A percentile compares a stretch with the other conserved stretches of the same genome.
Evolutionary conservation across 2,797 vertebrate species (phyloP).

Genomic region (Lepilemur septentrionalis): DNA sequence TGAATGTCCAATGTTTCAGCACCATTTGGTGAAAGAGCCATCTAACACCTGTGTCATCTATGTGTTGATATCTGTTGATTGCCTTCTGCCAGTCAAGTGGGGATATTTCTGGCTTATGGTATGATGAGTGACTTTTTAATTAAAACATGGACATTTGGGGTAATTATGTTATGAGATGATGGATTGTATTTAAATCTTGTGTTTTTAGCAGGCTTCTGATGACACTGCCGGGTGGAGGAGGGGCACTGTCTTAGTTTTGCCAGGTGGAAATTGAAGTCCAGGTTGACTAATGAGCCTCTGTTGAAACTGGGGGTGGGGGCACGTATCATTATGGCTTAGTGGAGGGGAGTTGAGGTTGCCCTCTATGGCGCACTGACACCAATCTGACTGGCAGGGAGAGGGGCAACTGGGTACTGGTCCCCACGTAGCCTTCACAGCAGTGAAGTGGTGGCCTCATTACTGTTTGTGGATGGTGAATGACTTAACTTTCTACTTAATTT

Average conservation of each 20-base stretch:
- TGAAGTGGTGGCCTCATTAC: not conserved
- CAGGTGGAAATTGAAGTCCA: not conserved
- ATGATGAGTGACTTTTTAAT: not conserved
- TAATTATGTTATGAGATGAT: not conserved
- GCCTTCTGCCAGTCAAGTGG: not conserved
- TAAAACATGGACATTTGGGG: not conserved
- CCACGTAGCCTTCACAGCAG: not conserved
- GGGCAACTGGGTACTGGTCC: fast-evolving
- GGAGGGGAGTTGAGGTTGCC: not conserved
- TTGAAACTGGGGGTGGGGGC: not conserved
- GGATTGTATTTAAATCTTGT: not conserved
- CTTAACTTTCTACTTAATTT: not conserved
- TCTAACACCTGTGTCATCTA: not conserved
- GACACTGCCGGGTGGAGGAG: fast-evolving
- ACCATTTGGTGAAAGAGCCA: not conserved
- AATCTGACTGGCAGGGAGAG: fast-evolving
- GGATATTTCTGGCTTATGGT: not conserved
- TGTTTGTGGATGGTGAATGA: not conserved
- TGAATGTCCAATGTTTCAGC: not conserved
- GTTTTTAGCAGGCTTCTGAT: not conserved
- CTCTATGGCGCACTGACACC: not conserved
- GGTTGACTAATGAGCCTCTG: fast-evolving
- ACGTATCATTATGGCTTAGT: not conserved
- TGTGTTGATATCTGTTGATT: not conserved
- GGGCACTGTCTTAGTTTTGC: not conserved